phyloP scores from a whole-genome alignment of 2,888 invertebrate genomes.

The Drosophila phalerata region DNA sequence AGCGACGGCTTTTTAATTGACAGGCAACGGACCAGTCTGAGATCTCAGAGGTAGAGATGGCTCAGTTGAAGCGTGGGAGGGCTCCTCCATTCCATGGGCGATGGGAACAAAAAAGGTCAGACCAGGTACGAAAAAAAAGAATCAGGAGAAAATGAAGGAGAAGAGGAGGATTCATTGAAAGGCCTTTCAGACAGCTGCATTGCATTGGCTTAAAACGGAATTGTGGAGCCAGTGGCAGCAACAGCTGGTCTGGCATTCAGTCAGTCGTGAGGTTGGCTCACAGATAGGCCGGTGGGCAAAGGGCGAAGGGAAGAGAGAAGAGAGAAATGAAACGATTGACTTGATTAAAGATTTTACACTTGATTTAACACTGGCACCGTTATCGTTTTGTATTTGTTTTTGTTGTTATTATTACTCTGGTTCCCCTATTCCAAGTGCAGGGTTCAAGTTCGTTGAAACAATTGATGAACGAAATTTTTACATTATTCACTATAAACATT shows the following conservation, averaged over 20 bases:
- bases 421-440: slow-evolving; percentile 46
- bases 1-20: slow-evolving; percentile 72
- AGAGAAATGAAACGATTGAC: too few species aligned
- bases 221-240: slow-evolving; percentile 38
- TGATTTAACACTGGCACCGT: slow-evolving; percentile 63
- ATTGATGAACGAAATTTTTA: slow-evolving; percentile 42
- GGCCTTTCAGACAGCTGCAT: slow-evolving; percentile 61
- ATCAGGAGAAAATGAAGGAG: not conserved
- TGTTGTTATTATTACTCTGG: slow-evolving; percentile 11
- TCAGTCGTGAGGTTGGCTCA: not conserved
- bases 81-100: slow-evolving; percentile 29
- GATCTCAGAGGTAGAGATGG: slow-evolving; percentile 14
- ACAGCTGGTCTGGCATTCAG: slow-evolving; percentile 29
- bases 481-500: not conserved
- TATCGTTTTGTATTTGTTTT: slow-evolving; percentile 4
- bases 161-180: slow-evolving; percentile 22
- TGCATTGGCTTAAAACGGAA: slow-evolving; percentile 55
- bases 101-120: slow-evolving; percentile 59
- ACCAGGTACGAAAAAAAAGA: slow-evolving; percentile 35
- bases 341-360: slow-evolving; percentile 78
- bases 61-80: slow-evolving; percentile 50
- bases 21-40: slow-evolving; percentile 40
- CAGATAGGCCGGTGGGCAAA: not conserved
- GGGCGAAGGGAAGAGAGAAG: too few species aligned
- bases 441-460: slow-evolving; percentile 61